A percentile compares a stretch with the other conserved stretches of the same genome.
These are phyloP conservation scores for Trinorchestia longiramus DNA, from an alignment of 1,140 invertebrate genomes.

Conservation along the genomic window DNA sequence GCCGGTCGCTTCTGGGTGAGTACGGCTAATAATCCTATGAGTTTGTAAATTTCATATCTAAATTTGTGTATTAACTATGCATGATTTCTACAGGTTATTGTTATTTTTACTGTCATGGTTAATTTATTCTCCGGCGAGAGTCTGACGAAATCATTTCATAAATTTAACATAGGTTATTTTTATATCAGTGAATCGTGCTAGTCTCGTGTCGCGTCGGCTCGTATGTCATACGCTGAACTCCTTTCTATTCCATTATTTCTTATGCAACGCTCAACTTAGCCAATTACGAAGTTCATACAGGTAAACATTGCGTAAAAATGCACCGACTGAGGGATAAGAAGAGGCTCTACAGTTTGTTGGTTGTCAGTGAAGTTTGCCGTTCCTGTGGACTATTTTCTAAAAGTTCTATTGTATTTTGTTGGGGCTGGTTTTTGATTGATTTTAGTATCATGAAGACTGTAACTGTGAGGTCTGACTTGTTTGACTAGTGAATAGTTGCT, in stretches of 20 bases:
- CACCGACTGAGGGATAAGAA: too few relatives aligned
- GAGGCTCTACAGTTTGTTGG: too few relatives aligned
- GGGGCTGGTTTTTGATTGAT: too few relatives aligned
- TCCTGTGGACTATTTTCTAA: too few relatives aligned
- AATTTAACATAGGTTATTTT: not conserved
- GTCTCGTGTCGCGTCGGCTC: not conserved
- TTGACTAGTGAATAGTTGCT: too few relatives aligned
- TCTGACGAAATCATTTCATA: not conserved
- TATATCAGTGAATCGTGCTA: not conserved
- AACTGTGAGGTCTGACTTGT: too few relatives aligned
- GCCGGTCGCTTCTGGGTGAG: not conserved
- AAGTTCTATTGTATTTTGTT: too few relatives aligned
- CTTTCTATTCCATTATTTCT: not conserved
- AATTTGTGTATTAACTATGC: not conserved
- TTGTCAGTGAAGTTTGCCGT: too few relatives aligned
- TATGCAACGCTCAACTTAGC: too few relatives aligned
- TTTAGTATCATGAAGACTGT: too few relatives aligned
- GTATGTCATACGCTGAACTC: not conserved
- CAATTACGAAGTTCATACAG: too few relatives aligned
- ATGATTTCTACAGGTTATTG: not conserved
- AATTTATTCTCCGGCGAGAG: not conserved
- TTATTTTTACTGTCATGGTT: not conserved
- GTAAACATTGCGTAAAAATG: too few relatives aligned
- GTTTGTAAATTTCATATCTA: not conserved
- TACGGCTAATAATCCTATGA: not conserved